These are phyloP conservation scores for Thelaira solivaga DNA, from an alignment of 2,888 invertebrate genomes.

Conservation along the genomic window DNA sequence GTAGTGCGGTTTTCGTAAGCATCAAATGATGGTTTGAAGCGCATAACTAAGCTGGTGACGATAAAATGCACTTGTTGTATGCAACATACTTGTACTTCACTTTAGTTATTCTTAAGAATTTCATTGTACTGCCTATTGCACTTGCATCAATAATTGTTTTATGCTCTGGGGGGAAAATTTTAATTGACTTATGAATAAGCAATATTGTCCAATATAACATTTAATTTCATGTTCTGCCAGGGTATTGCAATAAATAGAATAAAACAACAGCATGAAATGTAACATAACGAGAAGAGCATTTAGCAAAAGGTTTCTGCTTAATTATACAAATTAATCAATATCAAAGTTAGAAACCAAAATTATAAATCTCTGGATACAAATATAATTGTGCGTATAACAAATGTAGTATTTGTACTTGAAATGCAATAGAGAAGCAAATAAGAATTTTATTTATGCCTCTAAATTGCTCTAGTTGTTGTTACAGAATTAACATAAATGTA, in stretches of 20 bases:
- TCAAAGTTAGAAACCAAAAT: constrained; percentile 51
- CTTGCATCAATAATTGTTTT: constrained; percentile 45
- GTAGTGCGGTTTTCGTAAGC: constrained; percentile 58
- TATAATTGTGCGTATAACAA: constrained; percentile 51
- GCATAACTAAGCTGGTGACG: constrained; percentile 26
- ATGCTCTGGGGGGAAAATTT: constrained; percentile 31
- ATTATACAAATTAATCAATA: constrained; percentile 59
- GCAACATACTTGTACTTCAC: constrained; percentile 8
- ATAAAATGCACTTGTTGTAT: constrained; percentile 44
- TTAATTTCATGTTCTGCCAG: constrained; percentile 38
- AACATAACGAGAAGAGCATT: not conserved
- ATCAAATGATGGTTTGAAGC: constrained; percentile 21
- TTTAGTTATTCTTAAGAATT: not conserved
- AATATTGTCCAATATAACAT: constrained; percentile 53
- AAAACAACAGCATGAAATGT: not conserved
- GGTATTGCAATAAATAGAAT: constrained; percentile 6
- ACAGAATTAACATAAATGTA: constrained; percentile 1
- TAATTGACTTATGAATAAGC: constrained; percentile 58
- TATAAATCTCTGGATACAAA: constrained; percentile 52
- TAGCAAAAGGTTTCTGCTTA: constrained; percentile 39
- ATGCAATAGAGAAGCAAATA: not conserved
- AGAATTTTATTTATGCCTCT: not conserved
- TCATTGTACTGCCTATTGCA: not conserved
- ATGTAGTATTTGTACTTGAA: constrained; percentile 17
- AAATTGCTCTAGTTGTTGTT: not conserved